Percentiles rank a stretch among this genome's conserved stretches.
phyloP scores from a whole-genome alignment of 2,113 vertebrate genomes.

The Corvus moneduloides region DNA sequence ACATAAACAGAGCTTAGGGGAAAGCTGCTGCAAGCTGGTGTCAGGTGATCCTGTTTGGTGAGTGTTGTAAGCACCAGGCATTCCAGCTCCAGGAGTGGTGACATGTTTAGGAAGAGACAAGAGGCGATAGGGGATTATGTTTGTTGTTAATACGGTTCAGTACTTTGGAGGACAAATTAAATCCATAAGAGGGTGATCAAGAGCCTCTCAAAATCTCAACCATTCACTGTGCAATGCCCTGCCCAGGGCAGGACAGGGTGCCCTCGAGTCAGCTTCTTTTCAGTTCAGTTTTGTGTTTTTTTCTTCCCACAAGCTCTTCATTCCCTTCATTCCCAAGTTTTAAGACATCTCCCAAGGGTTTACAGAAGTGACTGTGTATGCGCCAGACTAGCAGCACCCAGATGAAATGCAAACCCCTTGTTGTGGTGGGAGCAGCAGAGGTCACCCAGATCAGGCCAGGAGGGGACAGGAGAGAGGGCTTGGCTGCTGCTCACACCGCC shows the following conservation, averaged over 20 bases:
- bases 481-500: neutral
- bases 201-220: neutral
- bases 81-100: constrained; percentile 17
- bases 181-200: neutral
- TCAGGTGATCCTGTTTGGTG: neutral
- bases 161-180: neutral
- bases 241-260: neutral
- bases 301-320: neutral
- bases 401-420: neutral
- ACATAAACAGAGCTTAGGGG: neutral
- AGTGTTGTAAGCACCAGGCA: neutral
- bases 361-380: neutral
- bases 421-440: neutral
- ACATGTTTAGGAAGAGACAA: constrained; percentile 22
- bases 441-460: neutral
- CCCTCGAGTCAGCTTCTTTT: neutral
- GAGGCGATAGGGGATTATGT: constrained; percentile 20
- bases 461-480: neutral
- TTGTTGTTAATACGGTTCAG: neutral
- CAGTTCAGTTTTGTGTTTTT: neutral
- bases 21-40: neutral
- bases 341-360: neutral
- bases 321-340: neutral
- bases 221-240: neutral
- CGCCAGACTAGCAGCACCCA: neutral